phyloP scores from a whole-genome alignment of 2,797 vertebrate genomes.

The Varecia variegata region DNA sequence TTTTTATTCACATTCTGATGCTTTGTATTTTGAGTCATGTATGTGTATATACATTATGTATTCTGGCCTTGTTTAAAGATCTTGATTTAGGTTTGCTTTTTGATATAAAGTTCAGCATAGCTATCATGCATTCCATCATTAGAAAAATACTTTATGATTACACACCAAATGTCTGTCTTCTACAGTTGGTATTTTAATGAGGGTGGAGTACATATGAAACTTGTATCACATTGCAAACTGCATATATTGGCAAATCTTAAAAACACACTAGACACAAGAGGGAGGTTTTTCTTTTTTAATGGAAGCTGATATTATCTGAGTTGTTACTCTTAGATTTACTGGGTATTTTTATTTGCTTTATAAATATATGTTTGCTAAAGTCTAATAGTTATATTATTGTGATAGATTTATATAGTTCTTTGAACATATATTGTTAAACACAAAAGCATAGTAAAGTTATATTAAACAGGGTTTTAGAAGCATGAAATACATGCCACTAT shows the following conservation, averaged over 20 bases:
- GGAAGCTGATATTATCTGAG: constrained; percentile 71
- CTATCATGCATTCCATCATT: constrained; percentile 76
- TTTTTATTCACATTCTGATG: not conserved
- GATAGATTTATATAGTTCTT: constrained; percentile 60
- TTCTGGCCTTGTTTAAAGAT: constrained; percentile 52
- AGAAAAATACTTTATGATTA: constrained; percentile 78
- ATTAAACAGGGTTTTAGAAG: constrained; percentile 52
- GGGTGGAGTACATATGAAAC: constrained; percentile 65
- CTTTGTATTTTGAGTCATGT: constrained; percentile 48
- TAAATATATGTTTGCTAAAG: constrained; percentile 72
- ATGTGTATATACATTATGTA: not conserved
- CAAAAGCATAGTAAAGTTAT: constrained; percentile 69
- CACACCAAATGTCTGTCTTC: constrained; percentile 70
- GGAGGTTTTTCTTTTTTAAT: constrained; percentile 66
- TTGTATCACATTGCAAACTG: constrained; percentile 70
- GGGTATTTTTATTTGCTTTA: constrained; percentile 77
- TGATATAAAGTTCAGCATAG: constrained; percentile 58
- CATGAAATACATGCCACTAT: constrained; percentile 37
- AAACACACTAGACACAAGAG: constrained; percentile 56
- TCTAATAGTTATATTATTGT: constrained; percentile 53
- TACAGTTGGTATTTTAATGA: constrained; percentile 76
- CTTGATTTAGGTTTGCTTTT: constrained; percentile 64
- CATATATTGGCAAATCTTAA: constrained; percentile 70
- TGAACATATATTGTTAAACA: constrained; percentile 61
- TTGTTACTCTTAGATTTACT: constrained; percentile 65